Conservation (phyloP, 2,113 vertebrate genomes). For the Bos taurus region ARS-UCD2.0 NC_037339.1:33133501-33134000, state of each 20-base stretch:
- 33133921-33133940: not conserved
- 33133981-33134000: not conserved
- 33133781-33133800: not conserved
- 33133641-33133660: not conserved
- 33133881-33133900: not conserved
- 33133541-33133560: not conserved
- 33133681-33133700: not conserved
- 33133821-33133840: not conserved
- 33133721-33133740: not conserved
- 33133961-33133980: not conserved
- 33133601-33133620: not conserved
- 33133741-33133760: not conserved
- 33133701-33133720: not conserved
- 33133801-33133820: not conserved
- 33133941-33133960: not conserved
- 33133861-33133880: not conserved
- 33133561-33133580: not conserved
- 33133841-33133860: not conserved
- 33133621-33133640: not conserved
- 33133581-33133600: not conserved
- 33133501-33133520: not conserved
- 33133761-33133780: not conserved
- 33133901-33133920: not conserved
- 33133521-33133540: not conserved
- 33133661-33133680: not conserved